Percentiles rank a stretch among this genome's conserved stretches.
Conservation (phyloP, 2,797 vertebrate genomes). For the Emydoidea blandingii region DNA sequence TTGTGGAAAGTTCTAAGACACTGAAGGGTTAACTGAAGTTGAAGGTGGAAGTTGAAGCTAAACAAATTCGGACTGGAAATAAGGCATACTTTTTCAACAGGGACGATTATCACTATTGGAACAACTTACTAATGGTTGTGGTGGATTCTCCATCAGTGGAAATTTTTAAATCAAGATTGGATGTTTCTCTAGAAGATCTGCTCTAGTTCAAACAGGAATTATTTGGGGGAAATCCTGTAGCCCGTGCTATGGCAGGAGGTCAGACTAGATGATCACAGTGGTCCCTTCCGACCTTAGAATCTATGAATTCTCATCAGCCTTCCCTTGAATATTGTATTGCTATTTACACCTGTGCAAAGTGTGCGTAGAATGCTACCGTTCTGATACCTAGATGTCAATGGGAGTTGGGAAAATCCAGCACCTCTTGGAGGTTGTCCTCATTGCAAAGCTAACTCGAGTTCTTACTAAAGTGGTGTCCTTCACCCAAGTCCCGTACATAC, state of each 20-base stretch:
- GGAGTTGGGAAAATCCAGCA: background rate
- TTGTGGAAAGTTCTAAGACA: background rate
- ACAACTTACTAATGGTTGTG: background rate
- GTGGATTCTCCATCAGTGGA: background rate
- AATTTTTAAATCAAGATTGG: background rate
- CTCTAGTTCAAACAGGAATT: background rate
- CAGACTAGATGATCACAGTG: background rate
- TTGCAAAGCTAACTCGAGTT: background rate
- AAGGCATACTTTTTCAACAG: background rate
- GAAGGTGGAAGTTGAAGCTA: background rate
- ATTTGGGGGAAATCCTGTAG: background rate
- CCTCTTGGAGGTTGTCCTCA: background rate
- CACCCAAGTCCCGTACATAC: background rate
- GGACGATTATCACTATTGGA: background rate
- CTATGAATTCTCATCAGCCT: background rate
- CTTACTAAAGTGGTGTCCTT: background rate
- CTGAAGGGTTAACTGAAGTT: background rate
- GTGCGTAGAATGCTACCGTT: background rate
- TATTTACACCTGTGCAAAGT: background rate
- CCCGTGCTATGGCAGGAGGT: background rate
- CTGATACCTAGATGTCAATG: background rate
- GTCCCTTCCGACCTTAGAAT: background rate
- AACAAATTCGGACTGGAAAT: background rate
- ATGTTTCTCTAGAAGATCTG: background rate
- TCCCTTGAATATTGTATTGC: background rate